A percentile compares a stretch with the other conserved stretches of the same genome.
Conservation (phyloP, 2,797 vertebrate species). For the Sebastes nivosus region DNA sequence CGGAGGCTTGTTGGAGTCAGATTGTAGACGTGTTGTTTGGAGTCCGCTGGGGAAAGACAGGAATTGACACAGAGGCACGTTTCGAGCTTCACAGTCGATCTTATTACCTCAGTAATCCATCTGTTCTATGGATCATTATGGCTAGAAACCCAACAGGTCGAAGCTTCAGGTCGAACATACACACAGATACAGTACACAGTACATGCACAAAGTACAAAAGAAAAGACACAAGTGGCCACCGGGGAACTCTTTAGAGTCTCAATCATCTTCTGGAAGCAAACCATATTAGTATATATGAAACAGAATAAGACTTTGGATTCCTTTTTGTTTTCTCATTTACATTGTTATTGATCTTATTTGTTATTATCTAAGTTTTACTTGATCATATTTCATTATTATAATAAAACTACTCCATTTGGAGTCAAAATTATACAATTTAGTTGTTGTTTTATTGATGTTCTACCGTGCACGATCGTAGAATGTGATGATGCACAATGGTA, state of each 20-base stretch:
- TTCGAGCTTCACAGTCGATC: neutral
- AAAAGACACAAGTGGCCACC: neutral
- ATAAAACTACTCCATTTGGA: too few relatives aligned
- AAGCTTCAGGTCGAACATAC: neutral
- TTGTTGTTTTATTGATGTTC: too few relatives aligned
- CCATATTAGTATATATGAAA: too few relatives aligned
- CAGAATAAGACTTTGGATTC: too few relatives aligned
- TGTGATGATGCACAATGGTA: too few relatives aligned
- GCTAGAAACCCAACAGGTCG: neutral
- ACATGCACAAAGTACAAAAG: neutral
- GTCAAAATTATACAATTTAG: too few relatives aligned
- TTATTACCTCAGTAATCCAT: slow-evolving; percentile 21
- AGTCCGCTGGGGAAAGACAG: neutral
- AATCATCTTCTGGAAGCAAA: neutral
- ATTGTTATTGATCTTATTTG: too few relatives aligned
- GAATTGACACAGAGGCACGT: neutral
- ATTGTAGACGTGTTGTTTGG: neutral
- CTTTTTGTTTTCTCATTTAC: too few relatives aligned
- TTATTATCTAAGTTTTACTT: too few relatives aligned
- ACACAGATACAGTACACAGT: neutral
- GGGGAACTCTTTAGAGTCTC: neutral
- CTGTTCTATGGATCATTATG: neutral
- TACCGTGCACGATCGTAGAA: too few relatives aligned
- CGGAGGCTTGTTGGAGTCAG: neutral
- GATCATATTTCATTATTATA: too few relatives aligned